Conservation (phyloP, 2,888 invertebrate genomes). For the Lithophane semibrunnea region DNA sequence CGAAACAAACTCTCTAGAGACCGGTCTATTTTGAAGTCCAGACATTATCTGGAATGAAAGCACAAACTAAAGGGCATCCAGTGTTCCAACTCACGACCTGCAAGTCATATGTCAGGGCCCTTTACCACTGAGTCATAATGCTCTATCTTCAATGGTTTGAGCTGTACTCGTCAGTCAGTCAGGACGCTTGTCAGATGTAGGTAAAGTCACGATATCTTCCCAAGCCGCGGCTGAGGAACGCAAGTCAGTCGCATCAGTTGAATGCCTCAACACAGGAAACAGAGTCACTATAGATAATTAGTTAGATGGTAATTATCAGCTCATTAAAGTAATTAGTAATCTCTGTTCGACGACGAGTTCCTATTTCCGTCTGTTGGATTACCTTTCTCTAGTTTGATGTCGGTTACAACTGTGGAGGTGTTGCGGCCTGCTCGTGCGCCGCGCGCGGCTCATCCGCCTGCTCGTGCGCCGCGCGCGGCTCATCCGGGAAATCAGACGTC, state of each 20-base stretch:
- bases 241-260: neutral
- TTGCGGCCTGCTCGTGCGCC: neutral
- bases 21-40: neutral
- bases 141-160: neutral
- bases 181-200: neutral
- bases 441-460: slow-evolving; percentile 13
- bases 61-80: too few relatives aligned
- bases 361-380: slow-evolving; percentile 8
- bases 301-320: slow-evolving; percentile 7
- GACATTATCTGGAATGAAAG: neutral
- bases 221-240: neutral
- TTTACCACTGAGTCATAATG: neutral
- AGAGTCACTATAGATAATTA: slow-evolving; percentile 4
- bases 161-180: neutral
- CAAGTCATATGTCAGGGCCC: neutral
- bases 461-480: neutral
- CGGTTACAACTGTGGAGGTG: neutral
- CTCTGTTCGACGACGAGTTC: slow-evolving; percentile 19
- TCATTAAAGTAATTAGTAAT: slow-evolving; percentile 33
- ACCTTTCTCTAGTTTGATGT: slow-evolving; percentile 12
- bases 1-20: neutral
- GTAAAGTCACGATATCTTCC: neutral
- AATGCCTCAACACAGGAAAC: slow-evolving; percentile 11
- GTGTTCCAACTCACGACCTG: too few relatives aligned
- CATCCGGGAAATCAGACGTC: slow-evolving; percentile 8